phyloP scores from a whole-genome alignment of 2,888 invertebrate species.

The Lasius fuliginosus region DNA sequence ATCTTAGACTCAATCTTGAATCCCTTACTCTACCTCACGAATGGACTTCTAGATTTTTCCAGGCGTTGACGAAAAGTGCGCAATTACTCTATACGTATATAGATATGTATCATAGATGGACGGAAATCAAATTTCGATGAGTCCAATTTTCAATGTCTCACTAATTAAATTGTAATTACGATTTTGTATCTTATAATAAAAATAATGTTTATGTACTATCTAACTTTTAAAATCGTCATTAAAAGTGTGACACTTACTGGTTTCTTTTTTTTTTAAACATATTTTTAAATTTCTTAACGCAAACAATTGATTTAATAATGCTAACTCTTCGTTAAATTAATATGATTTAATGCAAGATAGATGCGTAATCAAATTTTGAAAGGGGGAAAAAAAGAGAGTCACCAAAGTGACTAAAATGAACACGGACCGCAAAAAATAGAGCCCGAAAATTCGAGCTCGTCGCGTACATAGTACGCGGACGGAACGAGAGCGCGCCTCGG shows the following conservation, averaged over 20 bases:
- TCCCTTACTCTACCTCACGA: neutral
- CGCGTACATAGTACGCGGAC: conserved; percentile 62
- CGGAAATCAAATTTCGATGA: neutral
- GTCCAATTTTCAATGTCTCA: neutral
- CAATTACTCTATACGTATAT: neutral
- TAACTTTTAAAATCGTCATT: neutral
- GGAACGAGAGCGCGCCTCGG: conserved; percentile 71
- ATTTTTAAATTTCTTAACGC: neutral
- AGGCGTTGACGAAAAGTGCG: neutral
- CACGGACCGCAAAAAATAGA: neutral
- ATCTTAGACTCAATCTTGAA: neutral
- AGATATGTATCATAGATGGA: too few species aligned
- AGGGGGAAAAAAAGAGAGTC: neutral
- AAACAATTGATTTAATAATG: neutral
- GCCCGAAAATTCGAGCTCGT: neutral
- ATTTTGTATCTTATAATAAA: neutral
- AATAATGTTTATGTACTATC: neutral
- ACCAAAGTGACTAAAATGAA: neutral
- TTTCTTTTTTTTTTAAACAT: neutral
- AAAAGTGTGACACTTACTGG: neutral
- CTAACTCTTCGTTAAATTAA: neutral
- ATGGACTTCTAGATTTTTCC: neutral
- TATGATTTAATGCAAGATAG: neutral
- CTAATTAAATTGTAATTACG: neutral
- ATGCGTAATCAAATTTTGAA: neutral